Conservation (phyloP, 1,140 invertebrate species). For the Panagrolaimus sp. region DNA sequence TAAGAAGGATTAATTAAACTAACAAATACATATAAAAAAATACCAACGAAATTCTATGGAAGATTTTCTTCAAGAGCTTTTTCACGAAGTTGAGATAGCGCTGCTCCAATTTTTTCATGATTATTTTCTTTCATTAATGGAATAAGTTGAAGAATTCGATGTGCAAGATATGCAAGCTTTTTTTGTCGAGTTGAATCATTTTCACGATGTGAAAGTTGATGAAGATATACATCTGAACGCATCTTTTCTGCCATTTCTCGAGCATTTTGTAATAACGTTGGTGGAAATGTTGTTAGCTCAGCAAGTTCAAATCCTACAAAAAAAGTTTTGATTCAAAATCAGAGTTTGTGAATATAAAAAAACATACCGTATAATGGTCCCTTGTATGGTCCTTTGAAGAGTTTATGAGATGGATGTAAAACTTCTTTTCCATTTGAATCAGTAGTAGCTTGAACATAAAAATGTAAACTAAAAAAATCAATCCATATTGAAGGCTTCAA, state of each 20-base stretch:
- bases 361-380: slow-evolving; percentile 40
- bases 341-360: slow-evolving; percentile 16
- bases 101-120: neutral
- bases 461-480: slow-evolving; percentile 38
- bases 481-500: neutral
- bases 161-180: neutral
- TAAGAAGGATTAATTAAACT: too few relatives aligned
- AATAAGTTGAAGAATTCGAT: neutral
- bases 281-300: slow-evolving; percentile 33
- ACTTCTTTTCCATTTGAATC: slow-evolving; percentile 20
- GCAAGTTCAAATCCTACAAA: slow-evolving; percentile 39
- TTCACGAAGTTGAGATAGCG: neutral
- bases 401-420: slow-evolving; percentile 28
- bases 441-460: slow-evolving; percentile 11
- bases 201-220: neutral
- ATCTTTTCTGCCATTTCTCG: slow-evolving; percentile 15
- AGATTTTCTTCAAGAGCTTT: neutral
- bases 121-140: neutral
- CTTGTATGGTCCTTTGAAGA: slow-evolving; percentile 31
- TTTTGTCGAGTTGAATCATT: neutral
- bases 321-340: slow-evolving; percentile 12
- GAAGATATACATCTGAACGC: slow-evolving; percentile 7
- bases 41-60: neutral
- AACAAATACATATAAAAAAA: too few relatives aligned
- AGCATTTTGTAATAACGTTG: slow-evolving; percentile 17